phyloP scores from a whole-genome alignment of 2,888 invertebrate species.

The Neoitamus cyanurus region DNA sequence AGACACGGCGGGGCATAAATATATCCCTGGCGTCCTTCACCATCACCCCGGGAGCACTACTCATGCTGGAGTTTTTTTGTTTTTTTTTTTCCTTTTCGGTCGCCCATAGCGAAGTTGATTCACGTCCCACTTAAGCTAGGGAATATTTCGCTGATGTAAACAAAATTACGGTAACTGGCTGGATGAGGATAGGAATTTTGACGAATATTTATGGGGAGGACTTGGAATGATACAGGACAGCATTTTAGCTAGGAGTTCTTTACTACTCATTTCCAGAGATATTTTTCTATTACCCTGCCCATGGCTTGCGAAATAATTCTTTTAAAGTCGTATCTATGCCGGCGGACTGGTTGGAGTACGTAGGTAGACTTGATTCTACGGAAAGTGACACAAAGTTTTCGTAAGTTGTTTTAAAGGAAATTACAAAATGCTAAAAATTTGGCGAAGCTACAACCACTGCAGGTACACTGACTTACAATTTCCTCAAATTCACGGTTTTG shows the following conservation, averaged over 20 bases:
- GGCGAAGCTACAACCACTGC: too few relatives aligned
- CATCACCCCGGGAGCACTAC: not conserved
- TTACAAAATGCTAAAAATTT: too few relatives aligned
- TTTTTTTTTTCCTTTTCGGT: not conserved
- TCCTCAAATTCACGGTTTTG: too few relatives aligned
- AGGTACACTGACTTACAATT: too few relatives aligned
- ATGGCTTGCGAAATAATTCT: too few relatives aligned
- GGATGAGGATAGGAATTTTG: not conserved
- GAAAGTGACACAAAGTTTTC: too few relatives aligned
- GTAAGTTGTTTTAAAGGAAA: too few relatives aligned
- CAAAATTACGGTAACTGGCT: slow-evolving; percentile 21
- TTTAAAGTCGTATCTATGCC: too few relatives aligned
- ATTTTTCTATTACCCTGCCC: too few relatives aligned
- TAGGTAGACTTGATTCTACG: too few relatives aligned
- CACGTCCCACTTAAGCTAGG: slow-evolving; percentile 8
- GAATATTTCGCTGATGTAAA: slow-evolving; percentile 25
- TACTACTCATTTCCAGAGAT: too few relatives aligned
- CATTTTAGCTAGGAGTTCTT: not conserved
- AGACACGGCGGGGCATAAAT: slow-evolving; percentile 10
- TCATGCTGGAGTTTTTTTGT: not conserved
- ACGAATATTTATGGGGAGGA: not conserved
- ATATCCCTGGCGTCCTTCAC: not conserved
- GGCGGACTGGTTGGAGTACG: too few relatives aligned
- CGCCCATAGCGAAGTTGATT: slow-evolving; percentile 8
- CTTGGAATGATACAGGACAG: not conserved